Percentiles rank a stretch among this genome's conserved stretches.
Conservation (phyloP, 1,140 invertebrate species). For the Saxidomus purpurata region DNA sequence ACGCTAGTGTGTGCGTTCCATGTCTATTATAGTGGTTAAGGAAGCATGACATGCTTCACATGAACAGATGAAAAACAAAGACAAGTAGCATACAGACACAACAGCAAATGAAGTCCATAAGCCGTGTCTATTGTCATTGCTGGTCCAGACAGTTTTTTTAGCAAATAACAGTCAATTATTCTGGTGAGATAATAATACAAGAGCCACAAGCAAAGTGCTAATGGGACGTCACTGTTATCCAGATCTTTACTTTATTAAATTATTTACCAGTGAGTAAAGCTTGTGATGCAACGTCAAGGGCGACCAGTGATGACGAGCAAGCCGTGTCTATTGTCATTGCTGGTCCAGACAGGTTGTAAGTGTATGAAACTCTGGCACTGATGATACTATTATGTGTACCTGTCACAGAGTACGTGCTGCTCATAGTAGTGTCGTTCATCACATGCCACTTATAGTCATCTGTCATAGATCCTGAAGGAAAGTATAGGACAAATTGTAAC, state of each 20-base stretch:
- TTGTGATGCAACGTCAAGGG: constrained; percentile 71
- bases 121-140: constrained; percentile 79
- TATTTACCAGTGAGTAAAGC: constrained; percentile 69
- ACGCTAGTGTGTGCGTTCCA: too few relatives aligned
- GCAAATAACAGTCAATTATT: too few relatives aligned
- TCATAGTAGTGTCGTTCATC: constrained; percentile 40
- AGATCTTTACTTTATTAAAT: too few relatives aligned
- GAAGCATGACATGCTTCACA: too few relatives aligned
- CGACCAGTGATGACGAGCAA: constrained; percentile 78
- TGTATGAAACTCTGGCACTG: constrained; percentile 75
- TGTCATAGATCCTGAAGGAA: constrained; percentile 70
- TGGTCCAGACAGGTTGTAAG: constrained; percentile 77
- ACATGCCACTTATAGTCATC: constrained; percentile 67
- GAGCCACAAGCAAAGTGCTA: too few relatives aligned
- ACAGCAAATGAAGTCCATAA: too few relatives aligned
- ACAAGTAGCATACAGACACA: too few relatives aligned
- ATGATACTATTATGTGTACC: constrained; percentile 72
- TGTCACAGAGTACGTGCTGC: constrained; percentile 73
- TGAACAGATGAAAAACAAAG: too few relatives aligned
- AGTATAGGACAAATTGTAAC: too few relatives aligned
- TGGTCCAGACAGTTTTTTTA: constrained; percentile 74
- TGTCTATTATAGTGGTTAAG: too few relatives aligned
- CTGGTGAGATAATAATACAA: too few relatives aligned
- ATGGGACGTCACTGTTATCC: too few relatives aligned
- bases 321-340: constrained; percentile 79